Evolutionary conservation across 2,797 vertebrate species (phyloP).

Genomic region (Acanthurus lineatus): DNA sequence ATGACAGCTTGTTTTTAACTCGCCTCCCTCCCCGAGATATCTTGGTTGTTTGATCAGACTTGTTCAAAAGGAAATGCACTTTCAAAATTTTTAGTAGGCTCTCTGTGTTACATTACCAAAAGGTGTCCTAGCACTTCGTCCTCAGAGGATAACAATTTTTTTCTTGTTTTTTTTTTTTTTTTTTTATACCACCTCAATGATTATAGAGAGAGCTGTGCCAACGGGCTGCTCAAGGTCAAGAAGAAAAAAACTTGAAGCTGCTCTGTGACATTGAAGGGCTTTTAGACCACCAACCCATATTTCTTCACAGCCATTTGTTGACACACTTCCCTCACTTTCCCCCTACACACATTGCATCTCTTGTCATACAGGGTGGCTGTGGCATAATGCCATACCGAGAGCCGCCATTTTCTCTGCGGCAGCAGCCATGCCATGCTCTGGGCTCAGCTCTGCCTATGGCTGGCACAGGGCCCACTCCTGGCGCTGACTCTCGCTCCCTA

Average conservation of each 20-base stretch:
- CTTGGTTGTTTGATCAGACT: constrained; percentile 47
- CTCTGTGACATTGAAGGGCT: constrained; percentile 53
- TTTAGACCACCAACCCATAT: constrained; percentile 57
- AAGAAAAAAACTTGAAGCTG: constrained; percentile 39
- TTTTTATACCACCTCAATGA: constrained; percentile 46
- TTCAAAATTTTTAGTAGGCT: constrained; percentile 22
- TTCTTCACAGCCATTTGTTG: constrained; percentile 48
- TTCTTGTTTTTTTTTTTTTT: constrained; percentile 11
- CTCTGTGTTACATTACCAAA: constrained; percentile 43
- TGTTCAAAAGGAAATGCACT: constrained; percentile 51
- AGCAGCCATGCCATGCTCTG: constrained; percentile 83
- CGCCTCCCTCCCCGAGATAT: not conserved
- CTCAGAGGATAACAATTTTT: constrained; percentile 48
- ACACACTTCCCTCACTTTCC: constrained; percentile 37
- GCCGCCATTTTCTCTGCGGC: constrained; percentile 84
- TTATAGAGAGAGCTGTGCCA: constrained; percentile 52
- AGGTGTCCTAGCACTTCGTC: constrained; percentile 42
- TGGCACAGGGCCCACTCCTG: constrained; percentile 83
- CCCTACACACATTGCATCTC: constrained; percentile 51
- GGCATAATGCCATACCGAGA: constrained; percentile 67
- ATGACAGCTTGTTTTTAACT: constrained; percentile 30
- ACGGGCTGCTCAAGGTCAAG: constrained; percentile 70
- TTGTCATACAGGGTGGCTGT: constrained; percentile 63
- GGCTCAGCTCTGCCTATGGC: constrained; percentile 80
- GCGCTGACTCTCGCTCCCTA: constrained; percentile 69